These are phyloP conservation scores for Drosophila grimshawi DNA, from an alignment of 1,140 invertebrate species.

Conservation along the genomic window DNA sequence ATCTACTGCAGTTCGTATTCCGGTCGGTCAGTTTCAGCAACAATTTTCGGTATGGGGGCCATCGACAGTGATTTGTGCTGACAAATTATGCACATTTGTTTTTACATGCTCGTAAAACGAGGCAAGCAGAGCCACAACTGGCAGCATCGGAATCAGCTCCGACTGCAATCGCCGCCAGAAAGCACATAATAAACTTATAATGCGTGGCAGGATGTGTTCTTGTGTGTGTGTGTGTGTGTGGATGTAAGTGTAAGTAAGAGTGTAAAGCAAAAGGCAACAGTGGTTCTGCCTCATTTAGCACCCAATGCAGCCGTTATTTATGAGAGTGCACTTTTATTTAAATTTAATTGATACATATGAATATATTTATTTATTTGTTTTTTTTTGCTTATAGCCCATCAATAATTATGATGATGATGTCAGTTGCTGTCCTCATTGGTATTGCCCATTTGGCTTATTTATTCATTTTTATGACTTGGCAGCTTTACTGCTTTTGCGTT, in stretches of 20 bases:
- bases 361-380: conserved; percentile 31
- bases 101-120: conserved; percentile 42
- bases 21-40: conserved; percentile 10
- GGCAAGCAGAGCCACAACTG: conserved; percentile 20
- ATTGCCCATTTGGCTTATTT: conserved; percentile 32
- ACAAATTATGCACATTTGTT: conserved; percentile 77
- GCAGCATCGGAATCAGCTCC: not conserved
- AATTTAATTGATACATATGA: conserved; percentile 70
- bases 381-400: conserved; percentile 23
- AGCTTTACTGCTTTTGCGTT: conserved; percentile 20
- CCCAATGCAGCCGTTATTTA: conserved; percentile 62
- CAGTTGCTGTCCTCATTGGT: conserved; percentile 4
- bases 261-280: conserved; percentile 44
- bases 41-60: conserved; percentile 8
- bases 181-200: conserved; percentile 70
- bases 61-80: conserved; percentile 56
- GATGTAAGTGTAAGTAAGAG: conserved; percentile 10
- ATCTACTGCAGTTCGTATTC: conserved; percentile 21
- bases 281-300: conserved; percentile 69
- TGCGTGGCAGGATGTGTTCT: conserved; percentile 58
- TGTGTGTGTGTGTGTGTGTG: conserved; percentile 29
- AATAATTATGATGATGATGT: conserved; percentile 63
- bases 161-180: conserved; percentile 52
- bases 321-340: conserved; percentile 75
- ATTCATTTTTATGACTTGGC: conserved; percentile 51